Conservation (phyloP, 2,888 invertebrate species). For the Drosophila neotestacea region DNA sequence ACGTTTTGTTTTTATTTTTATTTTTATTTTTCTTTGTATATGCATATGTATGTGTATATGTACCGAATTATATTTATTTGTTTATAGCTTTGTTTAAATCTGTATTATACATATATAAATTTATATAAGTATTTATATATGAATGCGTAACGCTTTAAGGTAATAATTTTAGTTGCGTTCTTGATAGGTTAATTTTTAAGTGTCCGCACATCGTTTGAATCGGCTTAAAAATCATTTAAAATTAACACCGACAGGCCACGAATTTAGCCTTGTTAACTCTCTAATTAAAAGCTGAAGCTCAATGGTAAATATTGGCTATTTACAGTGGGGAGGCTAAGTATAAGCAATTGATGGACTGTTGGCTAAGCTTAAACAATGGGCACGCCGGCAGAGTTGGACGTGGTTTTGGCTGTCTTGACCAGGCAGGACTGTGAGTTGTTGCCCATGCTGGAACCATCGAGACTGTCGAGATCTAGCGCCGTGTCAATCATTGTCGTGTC, state of each 20-base stretch:
- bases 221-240: conserved; percentile 25
- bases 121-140: conserved; percentile 41
- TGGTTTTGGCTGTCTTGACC: conserved; percentile 85
- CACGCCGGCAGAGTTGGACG: conserved; percentile 31
- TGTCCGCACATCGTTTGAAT: conserved; percentile 31
- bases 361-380: conserved; percentile 62
- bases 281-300: conserved; percentile 49
- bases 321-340: conserved; percentile 33
- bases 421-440: conserved; percentile 89
- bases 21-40: conserved; percentile 58
- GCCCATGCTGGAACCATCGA: conserved; percentile 91
- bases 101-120: conserved; percentile 14
- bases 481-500: conserved; percentile 97
- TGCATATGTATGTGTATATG: conserved; percentile 58
- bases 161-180: conserved; percentile 72
- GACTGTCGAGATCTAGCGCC: conserved; percentile 94
- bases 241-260: conserved; percentile 11
- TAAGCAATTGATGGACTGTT: neutral
- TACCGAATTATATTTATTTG: conserved; percentile 1
- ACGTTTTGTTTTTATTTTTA: conserved; percentile 57
- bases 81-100: conserved; percentile 34
- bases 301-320: conserved; percentile 45
- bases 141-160: conserved; percentile 79
- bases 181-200: conserved; percentile 62
- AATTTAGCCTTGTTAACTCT: conserved; percentile 28